A percentile compares a stretch with the other conserved stretches of the same genome.
These are phyloP conservation scores for Diaphora mendica DNA, from an alignment of 2,888 invertebrate genomes.

Conservation along the genomic window DNA sequence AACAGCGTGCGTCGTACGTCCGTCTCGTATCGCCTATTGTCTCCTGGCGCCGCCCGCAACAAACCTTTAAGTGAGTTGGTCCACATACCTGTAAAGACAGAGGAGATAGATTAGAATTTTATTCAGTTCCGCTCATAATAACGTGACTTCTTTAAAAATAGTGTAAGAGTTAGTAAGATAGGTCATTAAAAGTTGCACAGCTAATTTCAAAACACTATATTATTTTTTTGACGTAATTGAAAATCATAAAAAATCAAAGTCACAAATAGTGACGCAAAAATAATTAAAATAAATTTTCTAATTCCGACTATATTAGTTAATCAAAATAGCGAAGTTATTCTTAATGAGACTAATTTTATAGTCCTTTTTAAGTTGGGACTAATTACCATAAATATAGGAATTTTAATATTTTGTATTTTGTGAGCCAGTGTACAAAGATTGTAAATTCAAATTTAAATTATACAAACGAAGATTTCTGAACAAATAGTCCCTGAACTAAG, in stretches of 20 bases:
- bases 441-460: too few species aligned
- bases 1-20: slow-evolving; percentile 4
- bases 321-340: neutral
- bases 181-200: neutral
- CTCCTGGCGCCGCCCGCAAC: slow-evolving; percentile 16
- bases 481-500: too few species aligned
- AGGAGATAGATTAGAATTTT: slow-evolving; percentile 9
- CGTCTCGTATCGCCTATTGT: slow-evolving; percentile 5
- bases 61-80: slow-evolving; percentile 14
- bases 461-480: too few species aligned
- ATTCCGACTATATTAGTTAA: too few species aligned
- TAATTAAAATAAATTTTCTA: neutral
- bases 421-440: too few species aligned
- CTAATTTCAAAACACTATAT: neutral
- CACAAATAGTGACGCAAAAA: neutral
- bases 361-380: neutral
- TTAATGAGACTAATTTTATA: neutral
- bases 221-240: too few species aligned
- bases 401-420: too few species aligned
- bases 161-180: neutral
- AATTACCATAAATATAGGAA: too few species aligned
- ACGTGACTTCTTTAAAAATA: neutral
- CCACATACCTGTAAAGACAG: slow-evolving; percentile 25
- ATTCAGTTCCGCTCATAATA: neutral
- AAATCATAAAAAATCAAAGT: too few species aligned